These are phyloP conservation scores for Gambusia holbrooki DNA, from an alignment of 2,113 vertebrate species.

Conservation along the genomic window DNA sequence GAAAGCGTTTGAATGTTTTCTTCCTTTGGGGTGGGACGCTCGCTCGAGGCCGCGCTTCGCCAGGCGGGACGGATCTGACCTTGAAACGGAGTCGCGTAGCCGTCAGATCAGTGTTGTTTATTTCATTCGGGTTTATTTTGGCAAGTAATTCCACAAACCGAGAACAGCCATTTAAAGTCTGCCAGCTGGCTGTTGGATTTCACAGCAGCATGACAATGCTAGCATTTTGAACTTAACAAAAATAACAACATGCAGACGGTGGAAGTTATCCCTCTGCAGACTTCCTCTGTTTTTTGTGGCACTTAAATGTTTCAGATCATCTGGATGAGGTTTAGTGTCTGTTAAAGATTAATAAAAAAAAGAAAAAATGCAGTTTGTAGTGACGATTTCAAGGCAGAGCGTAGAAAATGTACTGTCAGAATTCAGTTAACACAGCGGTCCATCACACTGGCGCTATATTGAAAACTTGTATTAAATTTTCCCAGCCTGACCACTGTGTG, in stretches of 20 bases:
- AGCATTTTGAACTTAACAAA: neutral
- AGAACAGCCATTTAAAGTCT: neutral
- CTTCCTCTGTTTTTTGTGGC: neutral
- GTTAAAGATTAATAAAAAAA: neutral
- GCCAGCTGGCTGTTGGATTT: neutral
- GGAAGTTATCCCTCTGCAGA: neutral
- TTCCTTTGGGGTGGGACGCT: conserved; percentile 66
- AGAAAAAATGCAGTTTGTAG: neutral
- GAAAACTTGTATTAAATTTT: neutral
- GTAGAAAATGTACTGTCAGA: no score
- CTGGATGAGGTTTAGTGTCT: neutral
- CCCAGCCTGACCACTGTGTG: neutral
- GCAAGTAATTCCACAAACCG: neutral
- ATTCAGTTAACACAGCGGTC: neutral
- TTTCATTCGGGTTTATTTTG: neutral
- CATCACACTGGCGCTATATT: neutral
- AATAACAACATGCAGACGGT: neutral
- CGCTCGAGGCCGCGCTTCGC: conserved; percentile 42
- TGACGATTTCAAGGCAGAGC: neutral
- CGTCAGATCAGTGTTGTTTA: conserved; percentile 15
- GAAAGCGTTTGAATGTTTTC: conserved; percentile 66
- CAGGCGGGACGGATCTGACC: conserved; percentile 55
- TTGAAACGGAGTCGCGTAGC: conserved; percentile 32
- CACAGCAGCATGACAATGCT: neutral
- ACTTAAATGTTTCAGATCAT: no score